Evolutionary conservation across 2,113 vertebrate genomes (phyloP).

Genomic region (Siniperca chuatsi): DNA sequence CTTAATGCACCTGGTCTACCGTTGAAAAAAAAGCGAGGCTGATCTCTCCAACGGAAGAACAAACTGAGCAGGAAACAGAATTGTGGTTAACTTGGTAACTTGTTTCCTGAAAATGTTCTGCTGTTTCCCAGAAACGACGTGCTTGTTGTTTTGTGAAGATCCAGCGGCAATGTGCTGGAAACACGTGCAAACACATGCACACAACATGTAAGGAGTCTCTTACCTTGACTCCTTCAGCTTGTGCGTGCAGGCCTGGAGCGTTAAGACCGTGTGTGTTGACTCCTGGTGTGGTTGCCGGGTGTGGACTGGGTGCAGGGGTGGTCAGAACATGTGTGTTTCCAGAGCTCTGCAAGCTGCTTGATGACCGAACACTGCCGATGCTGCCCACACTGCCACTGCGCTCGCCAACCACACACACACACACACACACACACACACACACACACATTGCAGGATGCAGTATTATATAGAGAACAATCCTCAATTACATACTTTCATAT

Average conservation of each 20-base stretch:
- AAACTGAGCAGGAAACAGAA: constrained; percentile 54
- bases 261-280: constrained; percentile 86
- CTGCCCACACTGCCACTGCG: constrained; percentile 91
- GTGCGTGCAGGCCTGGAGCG: constrained; percentile 89
- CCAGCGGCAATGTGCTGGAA: not conserved
- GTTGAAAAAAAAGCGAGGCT: not conserved
- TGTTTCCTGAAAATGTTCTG: constrained; percentile 52
- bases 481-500: not conserved
- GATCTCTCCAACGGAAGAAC: constrained; percentile 25
- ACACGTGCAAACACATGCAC: not conserved
- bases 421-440: not conserved
- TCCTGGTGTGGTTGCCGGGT: constrained; percentile 73
- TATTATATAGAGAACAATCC: not conserved
- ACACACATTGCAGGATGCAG: not conserved
- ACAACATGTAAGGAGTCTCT: not conserved
- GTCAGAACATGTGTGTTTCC: constrained; percentile 83
- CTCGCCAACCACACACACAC: constrained; percentile 82
- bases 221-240: constrained; percentile 95
- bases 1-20: constrained; percentile 17
- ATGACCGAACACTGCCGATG: constrained; percentile 88
- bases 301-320: constrained; percentile 78
- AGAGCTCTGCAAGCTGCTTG: constrained; percentile 88
- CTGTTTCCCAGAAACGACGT: constrained; percentile 50
- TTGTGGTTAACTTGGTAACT: constrained; percentile 53
- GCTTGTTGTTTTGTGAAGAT: constrained; percentile 27